Evolutionary conservation across 2,888 invertebrate species (phyloP), one percentile per base, ranked within the genome.

Genomic region (Diarsia mendica): DNA sequence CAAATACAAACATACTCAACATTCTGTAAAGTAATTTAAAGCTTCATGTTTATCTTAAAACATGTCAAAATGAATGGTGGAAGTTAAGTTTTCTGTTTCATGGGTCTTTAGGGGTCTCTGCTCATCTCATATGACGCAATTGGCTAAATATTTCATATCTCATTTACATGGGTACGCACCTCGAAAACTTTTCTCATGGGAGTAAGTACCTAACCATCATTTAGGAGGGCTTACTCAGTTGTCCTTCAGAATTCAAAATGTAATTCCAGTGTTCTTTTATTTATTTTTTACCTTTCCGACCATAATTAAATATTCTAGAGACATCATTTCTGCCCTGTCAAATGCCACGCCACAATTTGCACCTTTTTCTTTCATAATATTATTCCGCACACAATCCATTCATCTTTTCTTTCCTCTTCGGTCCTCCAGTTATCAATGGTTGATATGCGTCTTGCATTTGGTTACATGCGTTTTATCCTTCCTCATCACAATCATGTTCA

Each of bases 121-220:
- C 10, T 46, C 48, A 63, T 44, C 44, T 1, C 10, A 44, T 44
- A 11, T 51, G 39, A 11, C 13, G 28, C 48, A 15, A 11, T 44
- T 51, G 20, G 6, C 11, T 70, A n/a, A 84, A 84, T 81, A 80
- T 55, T 74, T 67, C 1, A 83, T 44, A 69, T 48, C 49, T 72
- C 33, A 83, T 78, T 83, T 83, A 49, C 83, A 61, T 67, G 46
- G 20, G 39, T 60, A 65, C 67, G 58, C 51, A 58, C 53, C 13
- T 39, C 23, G 39, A 44, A 58, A 48, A 53, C 28, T 39, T n/a
- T 53, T 5, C 65, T 23, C 63, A 3, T 10, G 63, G 53, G 49
- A 61, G 13, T 46, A 39, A 3, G 0, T 39, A 49, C n/a, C n/a
- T n/a, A n/a, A 10, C 23, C 20, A 60, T 33, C 0, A 79, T 70